Base-by-base conservation (phyloP, 2,888 invertebrate species). In the Idaea dimidiata region DNA sequence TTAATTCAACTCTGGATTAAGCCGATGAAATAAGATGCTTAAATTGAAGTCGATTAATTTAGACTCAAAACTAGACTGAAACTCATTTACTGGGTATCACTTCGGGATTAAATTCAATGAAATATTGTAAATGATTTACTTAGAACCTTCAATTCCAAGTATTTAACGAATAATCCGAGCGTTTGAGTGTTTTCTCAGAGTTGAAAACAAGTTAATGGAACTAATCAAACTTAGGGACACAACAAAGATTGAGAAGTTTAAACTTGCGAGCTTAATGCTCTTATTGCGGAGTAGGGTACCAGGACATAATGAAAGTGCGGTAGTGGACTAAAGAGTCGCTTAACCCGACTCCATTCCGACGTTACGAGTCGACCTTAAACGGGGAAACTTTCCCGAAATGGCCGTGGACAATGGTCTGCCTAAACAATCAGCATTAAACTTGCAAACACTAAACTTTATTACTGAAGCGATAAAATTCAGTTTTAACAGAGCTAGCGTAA, bases 381-480 rank as follows among this genome's bases (percentile, higher is more conserved):
- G 59, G 62, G 65, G 17, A 60, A 68, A 70, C 67, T 70, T 68
- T 64, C 61, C 63, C 64, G 55, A 65, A 67, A 68, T 62, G 64
- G 67, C 61, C 55, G 62, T 65, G 68, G 63, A 63, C 66, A 63
- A 66, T 65, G 64, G 66, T 59, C 59, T 59, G 67, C 64, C 66
- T 63, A 64, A 68, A 64, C 66, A 62, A 68, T 66, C 62, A 64
- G 62, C 64, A 61, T 69, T 66, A 62, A 66, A 58, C 58, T 57
- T 56, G 60, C 60, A 59, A 57, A 61, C 62, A 65, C 62, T 17
- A 17, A 56, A 56, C 56, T 56, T 56, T 56, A 18, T 18, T 18
- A 18, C 17, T 56, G 17, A 17, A 17, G 17, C 17, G 17, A 56
- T 56, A 56, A 18, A 56, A 18, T 56, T 56, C 56, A 56, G 56